These are phyloP conservation scores for Atrina japonica DNA, from an alignment of 2,888 invertebrate genomes.

Conservation along the genomic window DNA sequence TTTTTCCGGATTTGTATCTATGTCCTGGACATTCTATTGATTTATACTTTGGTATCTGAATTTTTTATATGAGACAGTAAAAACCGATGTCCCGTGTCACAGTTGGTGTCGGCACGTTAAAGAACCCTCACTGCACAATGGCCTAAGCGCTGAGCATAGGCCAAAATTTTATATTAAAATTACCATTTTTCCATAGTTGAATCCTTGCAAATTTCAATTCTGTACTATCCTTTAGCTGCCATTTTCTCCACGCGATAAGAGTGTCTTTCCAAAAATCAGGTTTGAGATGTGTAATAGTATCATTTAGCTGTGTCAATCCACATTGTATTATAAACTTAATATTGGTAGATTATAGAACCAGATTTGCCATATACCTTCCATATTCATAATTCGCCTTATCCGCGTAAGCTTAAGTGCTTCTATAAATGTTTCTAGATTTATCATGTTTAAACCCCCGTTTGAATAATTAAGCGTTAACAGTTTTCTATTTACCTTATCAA, in stretches of 20 bases:
- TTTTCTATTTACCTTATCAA: constrained; percentile 19
- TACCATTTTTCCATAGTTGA: no score
- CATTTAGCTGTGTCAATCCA: not conserved
- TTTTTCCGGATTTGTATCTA: no score
- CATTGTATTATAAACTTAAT: not conserved
- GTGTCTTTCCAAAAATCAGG: constrained; percentile 1
- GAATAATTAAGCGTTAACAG: not conserved
- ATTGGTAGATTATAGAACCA: not conserved
- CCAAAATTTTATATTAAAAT: no score
- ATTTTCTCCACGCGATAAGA: not conserved
- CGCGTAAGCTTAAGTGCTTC: constrained; percentile 2
- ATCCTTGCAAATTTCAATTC: no score
- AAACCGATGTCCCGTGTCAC: no score
- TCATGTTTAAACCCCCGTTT: constrained; percentile 6
- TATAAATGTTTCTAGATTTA: not conserved
- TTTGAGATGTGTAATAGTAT: not conserved
- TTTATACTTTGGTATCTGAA: no score
- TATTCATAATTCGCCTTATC: constrained; percentile 1
- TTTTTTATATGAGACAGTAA: no score
- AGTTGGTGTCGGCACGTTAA: no score
- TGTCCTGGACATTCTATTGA: no score
- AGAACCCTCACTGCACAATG: no score
- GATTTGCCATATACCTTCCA: constrained; percentile 5
- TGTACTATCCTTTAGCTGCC: no score
- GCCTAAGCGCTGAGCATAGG: no score